phyloP scores from a whole-genome alignment of 2,888 invertebrate species.

The Harpalus rubripes region DNA sequence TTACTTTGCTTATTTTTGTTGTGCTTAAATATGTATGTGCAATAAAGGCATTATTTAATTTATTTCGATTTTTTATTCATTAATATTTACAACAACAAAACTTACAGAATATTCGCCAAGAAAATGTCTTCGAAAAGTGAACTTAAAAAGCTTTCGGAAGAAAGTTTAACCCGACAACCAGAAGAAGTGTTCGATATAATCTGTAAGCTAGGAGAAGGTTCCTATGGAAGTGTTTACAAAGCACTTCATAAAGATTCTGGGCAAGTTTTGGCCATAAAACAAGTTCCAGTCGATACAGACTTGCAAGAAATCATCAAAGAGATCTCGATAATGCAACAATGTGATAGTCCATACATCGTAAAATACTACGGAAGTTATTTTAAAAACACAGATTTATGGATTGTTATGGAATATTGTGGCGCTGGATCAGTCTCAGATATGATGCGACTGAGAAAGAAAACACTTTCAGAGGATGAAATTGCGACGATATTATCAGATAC shows the following conservation, averaged over 20 bases:
- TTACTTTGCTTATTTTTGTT: slow-evolving; percentile 17
- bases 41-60: slow-evolving; percentile 32
- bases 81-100: slow-evolving; percentile 4
- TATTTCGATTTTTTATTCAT: slow-evolving; percentile 1
- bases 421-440: slow-evolving; percentile 98
- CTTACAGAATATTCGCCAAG: slow-evolving; percentile 46
- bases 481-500: slow-evolving; percentile 95
- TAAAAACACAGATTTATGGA: slow-evolving; percentile 98
- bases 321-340: slow-evolving; percentile 99
- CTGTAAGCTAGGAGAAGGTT: slow-evolving; percentile 96
- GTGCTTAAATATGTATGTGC: slow-evolving; percentile 2
- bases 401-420: slow-evolving; percentile 99
- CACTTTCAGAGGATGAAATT: slow-evolving; percentile 94
- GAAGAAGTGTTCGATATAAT: slow-evolving; percentile 98
- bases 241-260: slow-evolving; percentile 97
- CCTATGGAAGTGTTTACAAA: slow-evolving; percentile 97
- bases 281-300: slow-evolving; percentile 98
- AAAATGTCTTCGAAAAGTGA: slow-evolving; percentile 80
- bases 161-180: slow-evolving; percentile 94
- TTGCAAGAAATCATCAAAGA: slow-evolving; percentile 98
- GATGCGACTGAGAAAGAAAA: slow-evolving; percentile 96
- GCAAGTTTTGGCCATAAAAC: slow-evolving; percentile 94
- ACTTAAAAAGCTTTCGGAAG: slow-evolving; percentile 94
- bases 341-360: slow-evolving; percentile 97
- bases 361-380: slow-evolving; percentile 99